A percentile compares a stretch with the other conserved stretches of the same genome.
Evolutionary conservation across 1,140 invertebrate genomes (phyloP).

Genomic region (Drosophila santomea): DNA sequence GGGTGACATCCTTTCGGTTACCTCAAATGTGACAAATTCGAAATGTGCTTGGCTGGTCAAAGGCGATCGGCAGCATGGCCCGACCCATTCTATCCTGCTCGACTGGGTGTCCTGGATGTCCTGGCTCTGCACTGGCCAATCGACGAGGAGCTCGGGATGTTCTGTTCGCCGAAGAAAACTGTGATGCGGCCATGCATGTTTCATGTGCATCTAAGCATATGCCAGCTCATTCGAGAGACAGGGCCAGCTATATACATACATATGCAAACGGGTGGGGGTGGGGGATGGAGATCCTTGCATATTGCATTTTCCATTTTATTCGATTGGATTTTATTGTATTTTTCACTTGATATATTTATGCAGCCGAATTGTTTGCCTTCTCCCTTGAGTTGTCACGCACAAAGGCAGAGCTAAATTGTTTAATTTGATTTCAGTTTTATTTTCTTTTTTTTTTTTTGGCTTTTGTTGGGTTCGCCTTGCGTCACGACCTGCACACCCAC

Average conservation of each 20-base stretch:
- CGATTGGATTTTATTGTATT: conserved; percentile 76
- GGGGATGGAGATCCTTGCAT: conserved; percentile 21
- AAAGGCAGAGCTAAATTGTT: conserved; percentile 81
- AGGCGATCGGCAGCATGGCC: conserved; percentile 36
- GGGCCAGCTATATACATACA: conserved; percentile 28
- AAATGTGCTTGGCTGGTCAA: conserved; percentile 76
- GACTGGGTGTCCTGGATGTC: background rate
- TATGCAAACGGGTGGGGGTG: background rate
- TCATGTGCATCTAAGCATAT: conserved; percentile 60
- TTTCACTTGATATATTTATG: conserved; percentile 78
- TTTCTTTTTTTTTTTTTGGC: background rate
- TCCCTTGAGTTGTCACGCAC: conserved; percentile 83
- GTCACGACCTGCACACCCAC: conserved; percentile 50
- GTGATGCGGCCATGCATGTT: conserved; percentile 48
- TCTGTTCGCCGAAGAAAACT: conserved; percentile 48
- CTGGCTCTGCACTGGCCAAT: conserved; percentile 54
- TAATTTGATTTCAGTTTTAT: conserved; percentile 73
- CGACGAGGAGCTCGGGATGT: conserved; percentile 48
- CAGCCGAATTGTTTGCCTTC: conserved; percentile 74
- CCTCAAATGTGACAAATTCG: conserved; percentile 67
- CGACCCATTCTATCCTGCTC: background rate
- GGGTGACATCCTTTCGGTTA: conserved; percentile 35
- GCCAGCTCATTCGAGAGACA: conserved; percentile 15
- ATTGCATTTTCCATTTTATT: conserved; percentile 70
- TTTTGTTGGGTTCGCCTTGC: conserved; percentile 51